Evolutionary conservation across 2,113 vertebrate species (phyloP), one percentile per base, ranked within the genome.

Genomic region (Nesoenas mayeri): DNA sequence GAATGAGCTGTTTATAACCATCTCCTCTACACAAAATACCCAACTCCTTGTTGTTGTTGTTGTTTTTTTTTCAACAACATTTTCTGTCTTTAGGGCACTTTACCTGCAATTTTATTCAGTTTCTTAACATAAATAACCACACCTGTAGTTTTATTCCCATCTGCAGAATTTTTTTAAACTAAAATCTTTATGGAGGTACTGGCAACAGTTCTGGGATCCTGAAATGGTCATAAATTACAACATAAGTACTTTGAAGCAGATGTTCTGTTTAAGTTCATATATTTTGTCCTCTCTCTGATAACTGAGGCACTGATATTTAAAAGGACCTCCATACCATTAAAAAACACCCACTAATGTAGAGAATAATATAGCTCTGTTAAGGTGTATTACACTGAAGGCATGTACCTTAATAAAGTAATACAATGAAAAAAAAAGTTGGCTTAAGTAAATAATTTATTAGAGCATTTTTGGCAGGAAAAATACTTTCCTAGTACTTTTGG

Each of bases 291-390:
- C 66, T 83, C 40, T 77, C 24, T 86, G 34, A 22, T 64, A 87
- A 58, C 42, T 69, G 51, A 92, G 91, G 64, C 9, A 88, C 34
- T 88, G 12, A 31, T 89, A 65, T 79, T 40, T 79, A 26, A 83
- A 91, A 94, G 53, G 24, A 83, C 16, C 5, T 14, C 91, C 32
- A 77, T 89, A 79, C 51, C 40, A 64, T 79, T 91, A 73, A 91
- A 95, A 95, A 79, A 2, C 40, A 77, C 36, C 32, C 44, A 47
- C 64, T 60, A 96, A 92, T 66, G 67, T 61, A 90, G 51, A 93
- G 51, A 97, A 91, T 62, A 89, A 93, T 81, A 64, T 96, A 97
- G 88, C 92, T 89, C 60, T 88, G 32, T 94, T 95, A 77, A 88
- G 73, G 87, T 91, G 34, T 89, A 86, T 95, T 85, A 78, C 44